phyloP scores from a whole-genome alignment of 2,797 vertebrate species.

The Gambelia wislizenii region DNA sequence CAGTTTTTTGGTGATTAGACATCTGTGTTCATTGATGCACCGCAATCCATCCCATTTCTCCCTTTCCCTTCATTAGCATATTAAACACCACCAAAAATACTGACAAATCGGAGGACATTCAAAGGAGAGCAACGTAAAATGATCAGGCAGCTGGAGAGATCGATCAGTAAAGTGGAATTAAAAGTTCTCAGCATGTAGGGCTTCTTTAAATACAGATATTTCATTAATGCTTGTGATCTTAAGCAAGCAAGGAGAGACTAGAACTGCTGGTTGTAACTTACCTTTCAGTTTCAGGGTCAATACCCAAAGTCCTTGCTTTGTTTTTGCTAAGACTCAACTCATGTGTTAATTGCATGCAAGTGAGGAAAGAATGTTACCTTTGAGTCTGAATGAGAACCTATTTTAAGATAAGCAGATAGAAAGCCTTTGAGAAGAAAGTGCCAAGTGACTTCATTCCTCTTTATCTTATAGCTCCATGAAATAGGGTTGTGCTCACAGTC shows the following conservation, averaged over 20 bases:
- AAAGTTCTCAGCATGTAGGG: background rate
- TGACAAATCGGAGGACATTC: slow-evolving; percentile 40
- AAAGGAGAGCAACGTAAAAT: slow-evolving; percentile 39
- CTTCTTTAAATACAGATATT: background rate
- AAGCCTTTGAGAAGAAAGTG: background rate
- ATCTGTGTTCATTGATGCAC: slow-evolving; percentile 42
- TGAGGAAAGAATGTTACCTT: no score
- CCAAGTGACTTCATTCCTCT: background rate
- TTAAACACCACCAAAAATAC: slow-evolving; percentile 36
- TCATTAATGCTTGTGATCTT: background rate
- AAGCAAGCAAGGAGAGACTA: background rate
- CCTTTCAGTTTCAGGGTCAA: background rate
- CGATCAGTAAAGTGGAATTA: slow-evolving; percentile 18
- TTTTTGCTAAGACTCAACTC: background rate
- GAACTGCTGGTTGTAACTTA: background rate
- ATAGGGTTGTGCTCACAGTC: background rate
- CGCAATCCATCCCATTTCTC: slow-evolving; percentile 28
- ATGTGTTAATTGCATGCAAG: background rate
- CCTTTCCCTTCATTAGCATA: slow-evolving; percentile 39
- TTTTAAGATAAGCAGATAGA: background rate
- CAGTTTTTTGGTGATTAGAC: slow-evolving; percentile 39
- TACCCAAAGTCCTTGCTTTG: background rate
- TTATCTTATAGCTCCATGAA: background rate
- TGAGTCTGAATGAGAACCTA: background rate
- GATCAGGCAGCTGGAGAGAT: slow-evolving; percentile 22